Evolutionary conservation across 2,888 invertebrate species (phyloP).

Genomic region (Meiosimyza platycephala): DNA sequence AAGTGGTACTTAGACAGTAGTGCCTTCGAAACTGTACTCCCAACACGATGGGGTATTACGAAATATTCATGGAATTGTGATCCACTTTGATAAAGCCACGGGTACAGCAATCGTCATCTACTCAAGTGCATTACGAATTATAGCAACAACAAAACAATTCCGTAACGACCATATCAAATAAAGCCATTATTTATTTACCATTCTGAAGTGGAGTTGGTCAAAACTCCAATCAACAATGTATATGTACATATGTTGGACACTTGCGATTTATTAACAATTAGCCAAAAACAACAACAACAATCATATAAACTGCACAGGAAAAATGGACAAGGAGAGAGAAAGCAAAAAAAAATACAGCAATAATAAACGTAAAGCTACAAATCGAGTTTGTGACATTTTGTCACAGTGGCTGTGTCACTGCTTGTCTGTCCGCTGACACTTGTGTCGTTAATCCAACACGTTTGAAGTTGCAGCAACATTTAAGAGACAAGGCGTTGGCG

Average conservation of each 20-base stretch:
- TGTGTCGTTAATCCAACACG: conserved; percentile 53
- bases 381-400: conserved; percentile 26
- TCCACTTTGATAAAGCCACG: too few species aligned
- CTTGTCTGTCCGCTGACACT: conserved; percentile 33
- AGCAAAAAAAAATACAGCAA: conserved; percentile 2
- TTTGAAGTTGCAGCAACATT: conserved; percentile 44
- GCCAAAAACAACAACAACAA: conserved; percentile 18
- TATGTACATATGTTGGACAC: background rate
- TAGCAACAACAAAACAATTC: background rate
- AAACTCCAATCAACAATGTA: conserved; percentile 8
- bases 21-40: too few species aligned
- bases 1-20: too few species aligned
- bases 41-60: too few species aligned
- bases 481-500: conserved; percentile 10
- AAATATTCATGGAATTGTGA: too few species aligned
- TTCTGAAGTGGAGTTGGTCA: background rate
- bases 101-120: too few species aligned
- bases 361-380: conserved; percentile 14
- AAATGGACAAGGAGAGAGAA: background rate
- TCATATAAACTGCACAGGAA: background rate
- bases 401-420: background rate
- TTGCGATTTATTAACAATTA: conserved; percentile 30
- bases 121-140: background rate
- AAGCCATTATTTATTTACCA: conserved; percentile 2
- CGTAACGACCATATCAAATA: conserved; percentile 5